Base-by-base conservation (phyloP, 2,797 vertebrate genomes). In the Pantherophis vulpinus region DNA sequence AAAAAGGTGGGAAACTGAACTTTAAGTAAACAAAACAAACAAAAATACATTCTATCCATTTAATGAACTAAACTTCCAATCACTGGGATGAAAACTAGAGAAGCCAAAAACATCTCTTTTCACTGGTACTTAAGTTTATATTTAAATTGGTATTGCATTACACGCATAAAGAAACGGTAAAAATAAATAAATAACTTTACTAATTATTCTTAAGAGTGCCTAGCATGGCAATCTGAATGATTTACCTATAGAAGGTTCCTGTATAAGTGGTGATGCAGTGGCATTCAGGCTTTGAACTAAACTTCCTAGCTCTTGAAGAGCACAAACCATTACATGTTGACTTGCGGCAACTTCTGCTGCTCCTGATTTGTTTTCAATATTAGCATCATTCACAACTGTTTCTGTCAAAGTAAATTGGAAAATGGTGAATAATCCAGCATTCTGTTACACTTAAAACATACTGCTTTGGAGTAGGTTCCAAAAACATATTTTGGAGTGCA, bases 241-340 rank as follows among this genome's bases (percentile, higher is more conserved):
- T 96, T 61, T 97, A 99, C 99, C 99, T 95, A 99, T 98, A 29
- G 99, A 99, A 0, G 99, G 98, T 90, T 99, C 99, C 97, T 99
- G 99, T 97, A 99, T 99, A 87, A 99, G 98, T 0, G 99, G 99
- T 23, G 99, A 99, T 2, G 99, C 98, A 0, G 99, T 99, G 83
- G 99, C 99, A 89, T 98, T 99, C 94, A 99, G 97, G 89, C 99
- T 99, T 97, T 99, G 99, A 88, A 99, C 99, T 94, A 99, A 98
- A 96, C 99, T 99, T 86, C 99, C 99, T 32, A 99, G 98, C 91
- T 99, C 99, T 94, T 99, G 99, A 1, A 99, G 98, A 5, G 99
- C 99, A 79, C 99, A 99, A 94, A 99, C 99, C 99, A 99, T 99
- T 47, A 99, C 99, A 0, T 99, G 99, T 96, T 99, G 99, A 97